Evolutionary conservation across 35 echinoderm and acorn worm species (phyloP).

Genomic region (Ptychodera flava): DNA sequence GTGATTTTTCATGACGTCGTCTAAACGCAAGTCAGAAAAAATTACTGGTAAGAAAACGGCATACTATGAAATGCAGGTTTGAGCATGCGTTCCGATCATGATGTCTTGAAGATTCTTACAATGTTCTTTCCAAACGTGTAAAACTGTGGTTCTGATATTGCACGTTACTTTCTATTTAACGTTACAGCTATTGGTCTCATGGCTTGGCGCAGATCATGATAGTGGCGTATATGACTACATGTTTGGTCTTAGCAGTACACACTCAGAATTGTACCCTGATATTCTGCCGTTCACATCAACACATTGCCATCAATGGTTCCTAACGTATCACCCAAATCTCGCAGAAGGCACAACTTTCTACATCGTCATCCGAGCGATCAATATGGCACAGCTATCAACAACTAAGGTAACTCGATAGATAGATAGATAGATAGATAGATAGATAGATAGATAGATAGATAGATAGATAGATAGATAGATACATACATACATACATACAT

Average conservation of each 20-base stretch:
- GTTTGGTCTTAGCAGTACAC: slow-evolving; percentile 17
- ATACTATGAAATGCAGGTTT: too few species aligned
- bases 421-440: not conserved
- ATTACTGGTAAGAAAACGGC: too few species aligned
- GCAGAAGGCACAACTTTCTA: slow-evolving; percentile 19
- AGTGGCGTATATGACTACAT: slow-evolving; percentile 13
- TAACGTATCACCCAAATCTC: slow-evolving; percentile 37
- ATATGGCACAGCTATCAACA: slow-evolving; percentile 22
- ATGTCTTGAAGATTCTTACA: too few species aligned
- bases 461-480: too few species aligned
- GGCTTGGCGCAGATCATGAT: slow-evolving; percentile 20
- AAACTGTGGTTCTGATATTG: too few species aligned
- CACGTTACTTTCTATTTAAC: too few species aligned
- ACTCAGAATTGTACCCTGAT: slow-evolving; percentile 14
- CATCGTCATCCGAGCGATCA: slow-evolving; percentile 20
- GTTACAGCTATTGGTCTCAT: slow-evolving; percentile 18
- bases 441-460: not conserved
- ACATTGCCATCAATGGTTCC: slow-evolving; percentile 18
- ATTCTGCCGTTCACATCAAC: slow-evolving; percentile 28
- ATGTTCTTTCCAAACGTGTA: too few species aligned
- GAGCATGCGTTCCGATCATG: too few species aligned
- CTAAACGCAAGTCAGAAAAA: too few species aligned
- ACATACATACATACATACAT: too few species aligned
- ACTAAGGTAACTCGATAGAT: slow-evolving; percentile 9
- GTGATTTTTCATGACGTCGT: too few species aligned